Conservation (phyloP, 1,140 invertebrate genomes). For the Atta cephalotes region DNA sequence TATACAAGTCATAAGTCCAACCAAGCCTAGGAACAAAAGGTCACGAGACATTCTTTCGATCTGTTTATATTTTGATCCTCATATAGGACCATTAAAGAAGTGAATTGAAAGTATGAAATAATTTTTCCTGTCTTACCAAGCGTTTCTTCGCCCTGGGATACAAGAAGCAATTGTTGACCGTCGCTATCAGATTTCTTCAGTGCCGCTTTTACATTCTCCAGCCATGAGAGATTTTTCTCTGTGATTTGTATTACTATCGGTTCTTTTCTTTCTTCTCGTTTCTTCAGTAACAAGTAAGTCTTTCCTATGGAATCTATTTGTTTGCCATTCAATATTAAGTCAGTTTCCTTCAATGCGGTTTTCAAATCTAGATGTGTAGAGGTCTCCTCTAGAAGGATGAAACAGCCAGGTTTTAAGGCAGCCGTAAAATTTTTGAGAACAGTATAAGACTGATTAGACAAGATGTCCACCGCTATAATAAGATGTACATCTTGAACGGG, state of each 20-base stretch:
- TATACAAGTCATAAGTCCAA: slow-evolving; percentile 96
- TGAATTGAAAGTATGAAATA: slow-evolving; percentile 3
- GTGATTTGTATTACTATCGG: slow-evolving; percentile 88
- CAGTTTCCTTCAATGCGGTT: slow-evolving; percentile 74
- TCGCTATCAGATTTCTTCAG: slow-evolving; percentile 88
- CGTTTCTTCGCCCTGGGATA: slow-evolving; percentile 89
- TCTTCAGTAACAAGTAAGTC: slow-evolving; percentile 87
- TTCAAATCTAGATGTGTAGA: slow-evolving; percentile 85
- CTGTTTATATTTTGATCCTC: not conserved
- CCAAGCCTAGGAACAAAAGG: slow-evolving; percentile 88
- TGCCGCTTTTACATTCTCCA: slow-evolving; percentile 92
- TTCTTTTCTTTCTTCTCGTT: slow-evolving; percentile 84
- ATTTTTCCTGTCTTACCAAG: slow-evolving; percentile 77
- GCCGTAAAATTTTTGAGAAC: slow-evolving; percentile 87
- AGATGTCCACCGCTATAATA: slow-evolving; percentile 88
- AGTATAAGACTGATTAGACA: slow-evolving; percentile 81
- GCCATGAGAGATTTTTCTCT: slow-evolving; percentile 92
- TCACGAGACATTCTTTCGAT: not conserved
- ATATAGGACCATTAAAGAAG: not conserved
- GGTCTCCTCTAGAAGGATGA: slow-evolving; percentile 92
- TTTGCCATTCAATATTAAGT: slow-evolving; percentile 87
- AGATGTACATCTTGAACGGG: slow-evolving; percentile 90
- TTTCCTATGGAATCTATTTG: slow-evolving; percentile 87
- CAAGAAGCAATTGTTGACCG: slow-evolving; percentile 89
- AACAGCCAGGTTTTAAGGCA: slow-evolving; percentile 91